phyloP scores from a whole-genome alignment of 2,113 vertebrate genomes.

The Brienomyrus brachyistius region DNA sequence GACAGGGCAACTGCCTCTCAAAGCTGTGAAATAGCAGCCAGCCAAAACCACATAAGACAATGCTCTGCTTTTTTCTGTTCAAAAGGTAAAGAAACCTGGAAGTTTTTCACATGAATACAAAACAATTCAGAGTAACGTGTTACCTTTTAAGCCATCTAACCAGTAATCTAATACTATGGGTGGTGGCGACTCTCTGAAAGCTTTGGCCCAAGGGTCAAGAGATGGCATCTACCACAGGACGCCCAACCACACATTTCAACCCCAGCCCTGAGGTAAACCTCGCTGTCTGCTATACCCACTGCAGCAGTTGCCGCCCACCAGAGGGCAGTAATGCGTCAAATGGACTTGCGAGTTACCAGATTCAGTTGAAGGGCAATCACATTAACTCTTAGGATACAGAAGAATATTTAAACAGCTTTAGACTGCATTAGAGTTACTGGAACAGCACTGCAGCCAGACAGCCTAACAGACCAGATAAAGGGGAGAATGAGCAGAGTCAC shows the following conservation, averaged over 20 bases:
- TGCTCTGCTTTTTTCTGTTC: neutral
- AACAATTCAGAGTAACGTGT: neutral
- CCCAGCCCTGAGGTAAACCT: neutral
- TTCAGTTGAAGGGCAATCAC: neutral
- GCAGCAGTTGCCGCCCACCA: neutral
- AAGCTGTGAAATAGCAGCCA: neutral
- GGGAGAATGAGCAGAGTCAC: neutral
- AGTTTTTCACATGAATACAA: neutral
- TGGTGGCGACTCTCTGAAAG: neutral
- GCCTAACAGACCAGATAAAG: neutral
- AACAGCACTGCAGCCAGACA: neutral
- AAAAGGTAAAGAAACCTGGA: neutral
- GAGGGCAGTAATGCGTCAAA: constrained; percentile 3
- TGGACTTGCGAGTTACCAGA: neutral
- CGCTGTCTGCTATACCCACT: neutral
- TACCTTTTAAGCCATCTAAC: neutral
- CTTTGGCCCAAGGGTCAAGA: neutral
- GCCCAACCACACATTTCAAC: neutral
- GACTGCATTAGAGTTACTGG: neutral
- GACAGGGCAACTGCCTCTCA: neutral
- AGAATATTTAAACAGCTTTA: neutral
- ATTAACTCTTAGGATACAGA: neutral
- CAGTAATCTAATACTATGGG: neutral
- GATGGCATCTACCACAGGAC: neutral
- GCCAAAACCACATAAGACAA: neutral